Evolutionary conservation across 2,113 vertebrate genomes (phyloP).

Genomic region (Oxyruncus cristatus): DNA sequence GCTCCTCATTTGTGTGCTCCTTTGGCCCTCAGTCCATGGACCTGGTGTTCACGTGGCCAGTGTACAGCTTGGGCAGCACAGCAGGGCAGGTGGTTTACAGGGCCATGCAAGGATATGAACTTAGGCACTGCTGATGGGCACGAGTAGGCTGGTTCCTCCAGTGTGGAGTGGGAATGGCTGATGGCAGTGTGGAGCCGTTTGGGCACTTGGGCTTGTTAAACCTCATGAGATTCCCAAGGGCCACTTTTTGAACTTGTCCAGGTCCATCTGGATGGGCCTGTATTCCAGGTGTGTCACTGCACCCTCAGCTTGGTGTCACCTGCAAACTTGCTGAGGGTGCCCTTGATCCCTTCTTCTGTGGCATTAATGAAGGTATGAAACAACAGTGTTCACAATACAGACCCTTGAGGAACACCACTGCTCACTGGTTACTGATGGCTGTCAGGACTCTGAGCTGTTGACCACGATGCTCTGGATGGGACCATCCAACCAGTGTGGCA

Average conservation of each 20-base stretch:
- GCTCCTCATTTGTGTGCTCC: rapidly evolving
- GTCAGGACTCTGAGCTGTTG: not conserved
- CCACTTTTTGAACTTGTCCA: not conserved
- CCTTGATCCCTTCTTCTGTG: not conserved
- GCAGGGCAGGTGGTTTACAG: not conserved
- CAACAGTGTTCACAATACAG: not conserved
- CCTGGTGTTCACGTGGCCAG: not conserved
- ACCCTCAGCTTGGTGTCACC: not conserved
- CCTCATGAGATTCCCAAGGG: not conserved
- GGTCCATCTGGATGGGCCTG: not conserved
- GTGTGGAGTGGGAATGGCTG: not conserved
- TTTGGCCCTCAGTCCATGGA: rapidly evolving
- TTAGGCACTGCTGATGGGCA: not conserved
- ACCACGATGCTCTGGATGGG: not conserved
- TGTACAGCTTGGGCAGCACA: not conserved
- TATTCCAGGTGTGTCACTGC: not conserved
- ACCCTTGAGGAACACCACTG: not conserved
- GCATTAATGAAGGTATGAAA: not conserved
- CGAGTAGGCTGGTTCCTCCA: not conserved
- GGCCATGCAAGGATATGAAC: rapidly evolving
- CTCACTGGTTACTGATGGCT: not conserved
- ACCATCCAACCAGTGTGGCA: not conserved
- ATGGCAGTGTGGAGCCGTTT: not conserved
- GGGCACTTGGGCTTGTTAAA: not conserved
- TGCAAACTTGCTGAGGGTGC: not conserved